Conservation (phyloP, 2,888 invertebrate species). For the Apodemia hepburni region DNA sequence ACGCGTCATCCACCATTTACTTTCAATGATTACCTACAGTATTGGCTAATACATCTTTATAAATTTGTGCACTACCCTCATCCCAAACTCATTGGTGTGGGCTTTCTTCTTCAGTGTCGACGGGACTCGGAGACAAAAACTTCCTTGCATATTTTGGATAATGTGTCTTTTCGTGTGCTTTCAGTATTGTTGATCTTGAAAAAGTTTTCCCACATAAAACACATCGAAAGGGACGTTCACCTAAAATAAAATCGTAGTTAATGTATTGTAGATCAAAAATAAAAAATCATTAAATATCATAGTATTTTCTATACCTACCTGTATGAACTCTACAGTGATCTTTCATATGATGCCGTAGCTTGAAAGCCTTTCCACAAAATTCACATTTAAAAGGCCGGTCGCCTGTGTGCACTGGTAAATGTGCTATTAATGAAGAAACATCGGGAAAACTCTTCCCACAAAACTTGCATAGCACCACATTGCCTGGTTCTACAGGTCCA, state of each 20-base stretch:
- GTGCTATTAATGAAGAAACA: conserved; percentile 92
- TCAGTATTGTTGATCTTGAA: conserved; percentile 93
- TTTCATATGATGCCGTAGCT: conserved; percentile 95
- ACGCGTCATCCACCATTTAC: conserved; percentile 62
- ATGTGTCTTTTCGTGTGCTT: conserved; percentile 96
- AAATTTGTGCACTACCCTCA: conserved; percentile 46
- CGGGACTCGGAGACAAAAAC: conserved; percentile 92
- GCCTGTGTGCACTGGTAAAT: conserved; percentile 93
- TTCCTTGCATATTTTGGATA: conserved; percentile 95
- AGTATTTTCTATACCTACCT: conserved; percentile 70
- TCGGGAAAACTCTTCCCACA: conserved; percentile 96
- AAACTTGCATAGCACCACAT: conserved; percentile 94
- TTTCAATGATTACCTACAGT: conserved; percentile 46
- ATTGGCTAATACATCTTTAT: conserved; percentile 50
- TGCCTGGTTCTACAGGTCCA: conserved; percentile 83
- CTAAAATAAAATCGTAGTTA: conserved; percentile 47
- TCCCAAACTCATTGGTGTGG: conserved; percentile 82
- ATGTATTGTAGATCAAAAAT: neutral
- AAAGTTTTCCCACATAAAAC: conserved; percentile 94
- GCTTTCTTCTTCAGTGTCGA: conserved; percentile 90
- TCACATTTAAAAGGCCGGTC: conserved; percentile 96
- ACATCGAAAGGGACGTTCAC: conserved; percentile 94
- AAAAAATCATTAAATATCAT: neutral
- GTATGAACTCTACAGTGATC: conserved; percentile 96
- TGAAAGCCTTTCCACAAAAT: conserved; percentile 96